Percentiles rank a stretch among this genome's conserved stretches.
Evolutionary conservation across 1,140 invertebrate species (phyloP).

Genomic region (Hestina assimilis): DNA sequence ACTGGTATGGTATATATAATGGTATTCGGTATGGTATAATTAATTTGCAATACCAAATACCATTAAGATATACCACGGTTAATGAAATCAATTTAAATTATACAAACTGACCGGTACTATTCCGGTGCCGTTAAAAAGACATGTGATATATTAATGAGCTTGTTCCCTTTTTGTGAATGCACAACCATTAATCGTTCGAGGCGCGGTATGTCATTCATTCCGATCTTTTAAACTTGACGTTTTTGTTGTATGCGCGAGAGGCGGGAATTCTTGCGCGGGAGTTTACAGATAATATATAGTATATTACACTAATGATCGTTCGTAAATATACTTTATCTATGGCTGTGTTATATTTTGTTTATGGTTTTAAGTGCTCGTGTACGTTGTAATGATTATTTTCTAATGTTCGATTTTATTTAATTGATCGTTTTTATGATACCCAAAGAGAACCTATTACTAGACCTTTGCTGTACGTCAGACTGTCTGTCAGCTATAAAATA

Average conservation of each 20-base stretch:
- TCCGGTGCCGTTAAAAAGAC: constrained; percentile 66
- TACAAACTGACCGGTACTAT: constrained; percentile 54
- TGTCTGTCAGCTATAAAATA: too few species aligned
- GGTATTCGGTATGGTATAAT: too few species aligned
- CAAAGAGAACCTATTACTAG: too few species aligned
- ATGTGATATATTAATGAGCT: constrained; percentile 77
- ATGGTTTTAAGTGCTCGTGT: background rate
- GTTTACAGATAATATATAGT: constrained; percentile 5
- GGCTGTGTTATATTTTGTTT: background rate
- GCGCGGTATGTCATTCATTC: constrained; percentile 77
- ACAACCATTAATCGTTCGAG: constrained; percentile 70
- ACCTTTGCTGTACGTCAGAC: too few species aligned
- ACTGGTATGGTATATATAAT: too few species aligned
- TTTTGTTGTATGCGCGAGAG: constrained; percentile 31
- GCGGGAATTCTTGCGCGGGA: constrained; percentile 9
- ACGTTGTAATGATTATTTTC: background rate
- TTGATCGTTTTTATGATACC: too few species aligned
- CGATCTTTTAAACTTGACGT: constrained; percentile 75
- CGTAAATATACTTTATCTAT: background rate
- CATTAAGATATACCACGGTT: background rate
- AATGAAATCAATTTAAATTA: constrained; percentile 28
- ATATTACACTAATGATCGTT: constrained; percentile 5
- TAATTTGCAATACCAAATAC: background rate
- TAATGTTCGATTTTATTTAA: too few species aligned
- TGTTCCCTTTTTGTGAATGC: constrained; percentile 69